Evolutionary conservation across 2,888 invertebrate species (phyloP).

Genomic region (Cosmia trapezina): DNA sequence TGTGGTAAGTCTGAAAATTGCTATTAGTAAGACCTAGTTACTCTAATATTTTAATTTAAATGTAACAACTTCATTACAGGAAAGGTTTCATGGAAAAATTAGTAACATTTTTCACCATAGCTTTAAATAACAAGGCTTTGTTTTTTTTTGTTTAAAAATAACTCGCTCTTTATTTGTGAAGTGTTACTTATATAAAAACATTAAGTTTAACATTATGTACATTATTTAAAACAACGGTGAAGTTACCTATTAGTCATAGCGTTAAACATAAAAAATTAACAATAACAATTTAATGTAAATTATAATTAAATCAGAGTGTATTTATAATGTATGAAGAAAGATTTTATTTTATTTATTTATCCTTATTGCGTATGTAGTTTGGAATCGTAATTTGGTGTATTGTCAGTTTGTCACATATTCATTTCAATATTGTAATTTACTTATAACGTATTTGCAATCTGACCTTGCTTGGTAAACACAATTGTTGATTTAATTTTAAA

Average conservation of each 20-base stretch:
- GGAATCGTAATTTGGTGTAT: slow-evolving; percentile 47
- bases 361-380: slow-evolving; percentile 68
- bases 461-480: slow-evolving; percentile 51
- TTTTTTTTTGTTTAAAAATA: slow-evolving; percentile 48
- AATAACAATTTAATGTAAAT: slow-evolving; percentile 58
- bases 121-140: slow-evolving; percentile 37
- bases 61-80: slow-evolving; percentile 37
- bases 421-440: slow-evolving; percentile 40
- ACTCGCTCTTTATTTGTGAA: slow-evolving; percentile 39
- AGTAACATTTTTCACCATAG: slow-evolving; percentile 27
- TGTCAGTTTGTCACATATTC: slow-evolving; percentile 30
- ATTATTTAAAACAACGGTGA: slow-evolving; percentile 79
- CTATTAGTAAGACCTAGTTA: slow-evolving; percentile 18
- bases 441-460: slow-evolving; percentile 32
- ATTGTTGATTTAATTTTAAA: slow-evolving; percentile 21
- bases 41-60: slow-evolving; percentile 23
- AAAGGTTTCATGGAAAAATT: background rate
- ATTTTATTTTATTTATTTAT: slow-evolving; percentile 82
- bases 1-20: background rate
- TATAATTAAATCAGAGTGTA: slow-evolving; percentile 79
- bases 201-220: slow-evolving; percentile 69
- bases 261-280: slow-evolving; percentile 52
- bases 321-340: slow-evolving; percentile 79
- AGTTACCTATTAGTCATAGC: slow-evolving; percentile 85
- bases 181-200: slow-evolving; percentile 51